phyloP scores from a whole-genome alignment of 1,140 invertebrate genomes.

The Nymphalis io region DNA sequence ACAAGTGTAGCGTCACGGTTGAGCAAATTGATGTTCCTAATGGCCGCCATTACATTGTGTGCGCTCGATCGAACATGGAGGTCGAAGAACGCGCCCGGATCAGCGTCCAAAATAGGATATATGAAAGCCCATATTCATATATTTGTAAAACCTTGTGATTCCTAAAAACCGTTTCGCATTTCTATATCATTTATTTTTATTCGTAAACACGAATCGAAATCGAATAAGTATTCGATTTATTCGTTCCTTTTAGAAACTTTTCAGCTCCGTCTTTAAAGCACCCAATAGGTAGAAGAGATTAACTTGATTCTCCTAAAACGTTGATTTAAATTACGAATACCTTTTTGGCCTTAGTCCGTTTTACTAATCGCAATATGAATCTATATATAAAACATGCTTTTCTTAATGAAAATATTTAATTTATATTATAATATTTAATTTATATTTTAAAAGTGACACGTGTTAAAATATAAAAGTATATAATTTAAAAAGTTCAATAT shows the following conservation, averaged over 20 bases:
- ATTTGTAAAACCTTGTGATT: slow-evolving; percentile 8
- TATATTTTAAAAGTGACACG: too few relatives aligned
- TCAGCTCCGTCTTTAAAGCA: too few relatives aligned
- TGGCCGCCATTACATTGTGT: slow-evolving; percentile 72
- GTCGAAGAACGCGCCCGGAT: slow-evolving; percentile 50
- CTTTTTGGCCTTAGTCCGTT: slow-evolving; percentile 13
- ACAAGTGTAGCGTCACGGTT: slow-evolving; percentile 69
- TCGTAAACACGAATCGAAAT: slow-evolving; percentile 2
- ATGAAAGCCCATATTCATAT: slow-evolving; percentile 12
- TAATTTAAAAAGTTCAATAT: too few relatives aligned
- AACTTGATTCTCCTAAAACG: neutral
- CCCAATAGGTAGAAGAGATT: too few relatives aligned
- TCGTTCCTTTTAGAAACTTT: neutral
- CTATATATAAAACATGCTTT: too few relatives aligned
- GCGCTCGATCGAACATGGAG: slow-evolving; percentile 68
- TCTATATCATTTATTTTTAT: slow-evolving; percentile 1
- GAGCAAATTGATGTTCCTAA: slow-evolving; percentile 73
- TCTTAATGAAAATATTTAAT: too few relatives aligned
- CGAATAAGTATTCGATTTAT: slow-evolving; percentile 5
- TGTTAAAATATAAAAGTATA: too few relatives aligned
- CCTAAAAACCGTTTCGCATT: neutral
- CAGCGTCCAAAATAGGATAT: slow-evolving; percentile 32
- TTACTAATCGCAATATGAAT: too few relatives aligned
- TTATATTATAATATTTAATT: too few relatives aligned
- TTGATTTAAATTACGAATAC: slow-evolving; percentile 27